Base-by-base conservation (phyloP, 2,113 vertebrate species). In the Ictalurus furcatus region DNA sequence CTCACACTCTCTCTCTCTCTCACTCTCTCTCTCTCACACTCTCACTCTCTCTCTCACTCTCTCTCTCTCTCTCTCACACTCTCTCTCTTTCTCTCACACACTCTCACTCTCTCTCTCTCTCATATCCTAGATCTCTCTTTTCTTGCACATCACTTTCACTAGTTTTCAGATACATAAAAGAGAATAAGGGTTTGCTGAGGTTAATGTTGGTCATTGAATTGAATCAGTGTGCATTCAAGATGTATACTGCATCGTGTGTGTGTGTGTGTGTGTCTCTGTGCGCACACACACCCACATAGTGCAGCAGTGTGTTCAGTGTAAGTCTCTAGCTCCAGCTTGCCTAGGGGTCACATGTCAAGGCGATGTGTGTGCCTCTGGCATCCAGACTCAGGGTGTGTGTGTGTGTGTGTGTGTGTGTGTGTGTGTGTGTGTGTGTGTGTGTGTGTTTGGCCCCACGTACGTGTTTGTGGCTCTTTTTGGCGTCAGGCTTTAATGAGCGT, bases 141-240 rank as follows among this genome's bases (percentile, higher is more conserved):
- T 71, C 34, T 40, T 78, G 8, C 4, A 17, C 40, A 13, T 48
- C 21, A 21, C 17, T 44, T 76, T 76, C 21, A 52, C 9, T 48
- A 23, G 44, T 56, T 56, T 81, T 81, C 52, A 30, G 7, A 80
- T 56, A 14, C 25, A 17, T 17, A 30, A n/a, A 28, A 54, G n/a
- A 67, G 89, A 25, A 3, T 61, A 58, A 85, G 69, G 1, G 85
- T 79, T 81, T 83, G 67, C 73, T 40, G 58, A 54, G 9, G 80
- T 59, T 34, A 37, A 34, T 34, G 16, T 59, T 14, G 19, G 28
- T 30, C 52, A 30, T 90, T 94, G 93, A 94, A 94, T 95, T 91
- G 88, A 92, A 91, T 94, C 92, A 93, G 90, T 95, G 94, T 94
- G 91, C 94, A 92, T 92, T 93, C 91, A 92, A 88, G 28, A 88